Evolutionary conservation across 2,888 invertebrate genomes (phyloP).

Genomic region (Xanthia icteritia): DNA sequence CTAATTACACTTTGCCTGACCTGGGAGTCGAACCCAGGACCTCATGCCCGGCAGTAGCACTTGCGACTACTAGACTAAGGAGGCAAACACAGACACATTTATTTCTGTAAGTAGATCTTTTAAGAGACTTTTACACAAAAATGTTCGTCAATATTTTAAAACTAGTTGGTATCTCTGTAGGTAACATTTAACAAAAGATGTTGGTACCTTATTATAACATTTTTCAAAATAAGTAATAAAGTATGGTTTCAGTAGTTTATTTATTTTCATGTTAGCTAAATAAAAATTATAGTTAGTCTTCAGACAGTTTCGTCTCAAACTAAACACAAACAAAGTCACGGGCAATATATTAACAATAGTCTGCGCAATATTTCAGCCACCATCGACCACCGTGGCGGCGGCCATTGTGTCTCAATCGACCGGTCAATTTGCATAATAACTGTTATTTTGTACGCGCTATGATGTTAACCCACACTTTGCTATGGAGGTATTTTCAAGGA

Average conservation of each 20-base stretch:
- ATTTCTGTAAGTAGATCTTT: no score
- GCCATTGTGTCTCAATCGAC: slow-evolving; percentile 68
- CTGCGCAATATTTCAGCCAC: slow-evolving; percentile 47
- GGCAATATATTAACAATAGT: slow-evolving; percentile 17
- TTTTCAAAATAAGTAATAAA: neutral
- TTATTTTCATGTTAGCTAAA: neutral
- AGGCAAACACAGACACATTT: no score
- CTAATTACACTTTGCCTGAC: no score
- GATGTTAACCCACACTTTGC: slow-evolving; percentile 50
- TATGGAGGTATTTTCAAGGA: slow-evolving; percentile 50
- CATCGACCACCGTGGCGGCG: slow-evolving; percentile 45
- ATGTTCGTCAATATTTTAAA: neutral
- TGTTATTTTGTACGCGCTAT: slow-evolving; percentile 64
- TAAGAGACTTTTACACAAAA: no score
- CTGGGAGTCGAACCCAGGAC: no score
- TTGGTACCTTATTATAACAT: no score
- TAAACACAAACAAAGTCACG: slow-evolving; percentile 31
- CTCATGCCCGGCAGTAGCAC: no score
- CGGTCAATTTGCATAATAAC: slow-evolving; percentile 71
- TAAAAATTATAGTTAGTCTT: no score
- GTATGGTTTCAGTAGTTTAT: neutral
- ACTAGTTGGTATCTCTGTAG: no score
- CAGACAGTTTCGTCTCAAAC: neutral
- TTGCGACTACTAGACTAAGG: no score
- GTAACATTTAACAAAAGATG: no score